A percentile compares a stretch with the other conserved stretches of the same genome.
phyloP scores from a whole-genome alignment of 1,140 invertebrate species.

The Trichonephila clavata region DNA sequence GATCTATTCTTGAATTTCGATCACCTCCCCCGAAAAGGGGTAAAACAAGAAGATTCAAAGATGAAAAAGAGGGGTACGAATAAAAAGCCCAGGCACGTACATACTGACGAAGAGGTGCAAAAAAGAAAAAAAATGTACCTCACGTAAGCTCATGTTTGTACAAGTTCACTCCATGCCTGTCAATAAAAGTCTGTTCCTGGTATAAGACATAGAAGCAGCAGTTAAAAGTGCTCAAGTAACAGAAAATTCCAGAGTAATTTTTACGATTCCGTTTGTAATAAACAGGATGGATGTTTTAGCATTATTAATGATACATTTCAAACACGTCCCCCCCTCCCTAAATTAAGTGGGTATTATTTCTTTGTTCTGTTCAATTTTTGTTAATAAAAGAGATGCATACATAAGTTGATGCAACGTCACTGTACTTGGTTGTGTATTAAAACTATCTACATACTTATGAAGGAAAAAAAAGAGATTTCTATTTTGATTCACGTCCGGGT shows the following conservation, averaged over 20 bases:
- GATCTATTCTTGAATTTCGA: conserved; percentile 33
- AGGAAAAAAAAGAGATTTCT: too few relatives aligned
- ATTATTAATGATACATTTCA: background rate
- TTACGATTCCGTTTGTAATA: background rate
- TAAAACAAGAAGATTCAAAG: background rate
- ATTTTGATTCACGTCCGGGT: too few relatives aligned
- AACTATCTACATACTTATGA: too few relatives aligned
- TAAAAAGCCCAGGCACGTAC: conserved; percentile 15
- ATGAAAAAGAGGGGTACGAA: background rate
- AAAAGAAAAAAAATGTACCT: background rate
- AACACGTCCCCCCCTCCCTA: background rate
- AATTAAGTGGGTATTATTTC: background rate
- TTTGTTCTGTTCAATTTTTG: background rate
- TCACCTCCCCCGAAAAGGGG: background rate
- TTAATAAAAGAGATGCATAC: background rate
- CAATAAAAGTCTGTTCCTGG: conserved; percentile 9
- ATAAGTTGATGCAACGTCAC: too few relatives aligned
- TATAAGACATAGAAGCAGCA: background rate
- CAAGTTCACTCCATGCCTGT: conserved; percentile 29
- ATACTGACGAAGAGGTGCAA: background rate
- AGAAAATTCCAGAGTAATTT: background rate
- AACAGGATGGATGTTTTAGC: background rate
- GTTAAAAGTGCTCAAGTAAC: conserved; percentile 33
- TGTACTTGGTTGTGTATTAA: too few relatives aligned
- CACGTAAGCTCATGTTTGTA: conserved; percentile 41